phyloP scores from a whole-genome alignment of 2,113 vertebrate species.

The Chionis minor region DNA sequence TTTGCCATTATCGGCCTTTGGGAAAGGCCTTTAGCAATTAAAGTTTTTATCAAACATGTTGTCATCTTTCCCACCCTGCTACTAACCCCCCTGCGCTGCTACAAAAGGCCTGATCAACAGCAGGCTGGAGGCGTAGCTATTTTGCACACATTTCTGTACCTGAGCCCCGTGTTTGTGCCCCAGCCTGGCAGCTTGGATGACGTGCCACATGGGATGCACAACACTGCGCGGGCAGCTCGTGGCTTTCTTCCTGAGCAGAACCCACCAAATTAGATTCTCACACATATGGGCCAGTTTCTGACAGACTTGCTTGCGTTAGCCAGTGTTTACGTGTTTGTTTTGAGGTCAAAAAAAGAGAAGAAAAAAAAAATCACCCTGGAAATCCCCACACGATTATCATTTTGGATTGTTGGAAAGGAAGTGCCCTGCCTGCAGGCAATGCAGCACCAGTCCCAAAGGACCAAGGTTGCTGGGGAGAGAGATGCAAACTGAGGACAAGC shows the following conservation, averaged over 20 bases:
- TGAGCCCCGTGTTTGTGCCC: slow-evolving; percentile 7
- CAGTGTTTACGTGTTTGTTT: neutral
- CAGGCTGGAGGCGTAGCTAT: slow-evolving; percentile 42
- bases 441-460: neutral
- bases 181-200: slow-evolving; percentile 34
- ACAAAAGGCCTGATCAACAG: slow-evolving; percentile 55
- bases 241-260: neutral
- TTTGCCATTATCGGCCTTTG: slow-evolving; percentile 71
- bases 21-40: slow-evolving; percentile 82
- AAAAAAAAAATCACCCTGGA: neutral
- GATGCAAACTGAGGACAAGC: neutral
- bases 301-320: neutral
- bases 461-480: neutral
- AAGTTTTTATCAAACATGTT: slow-evolving; percentile 85
- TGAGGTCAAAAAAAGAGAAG: neutral
- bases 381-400: fast-evolving
- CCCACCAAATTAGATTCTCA: neutral
- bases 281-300: neutral
- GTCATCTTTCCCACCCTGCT: slow-evolving; percentile 76
- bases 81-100: slow-evolving; percentile 64
- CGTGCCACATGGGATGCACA: neutral
- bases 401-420: neutral
- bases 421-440: neutral
- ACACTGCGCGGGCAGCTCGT: fast-evolving
- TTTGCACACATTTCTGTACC: slow-evolving; percentile 52